A percentile compares a stretch with the other conserved stretches of the same genome.
Conservation (phyloP, 2,797 vertebrate species). For the Falco rusticolus region DNA sequence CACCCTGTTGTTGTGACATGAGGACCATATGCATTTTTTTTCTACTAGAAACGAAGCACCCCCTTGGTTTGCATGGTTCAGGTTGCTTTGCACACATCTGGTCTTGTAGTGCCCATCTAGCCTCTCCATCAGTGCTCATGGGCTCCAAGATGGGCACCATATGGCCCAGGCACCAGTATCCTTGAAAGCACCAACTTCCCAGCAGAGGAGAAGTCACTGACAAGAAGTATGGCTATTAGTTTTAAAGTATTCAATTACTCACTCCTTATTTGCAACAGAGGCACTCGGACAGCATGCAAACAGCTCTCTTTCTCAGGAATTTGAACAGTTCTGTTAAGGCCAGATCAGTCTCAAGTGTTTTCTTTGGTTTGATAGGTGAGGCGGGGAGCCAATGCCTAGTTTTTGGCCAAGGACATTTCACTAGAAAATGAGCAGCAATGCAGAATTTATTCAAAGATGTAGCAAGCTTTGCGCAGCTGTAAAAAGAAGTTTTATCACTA, state of each 20-base stretch:
- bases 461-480: slow-evolving; percentile 43
- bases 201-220: background rate
- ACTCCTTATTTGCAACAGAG: background rate
- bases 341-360: background rate
- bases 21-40: background rate
- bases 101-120: background rate
- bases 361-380: background rate
- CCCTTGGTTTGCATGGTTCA: background rate
- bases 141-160: background rate
- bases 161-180: background rate
- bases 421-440: slow-evolving; percentile 28
- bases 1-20: background rate
- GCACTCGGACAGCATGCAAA: background rate
- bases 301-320: background rate
- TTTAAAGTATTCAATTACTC: background rate
- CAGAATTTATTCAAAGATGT: background rate
- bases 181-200: background rate
- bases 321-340: background rate
- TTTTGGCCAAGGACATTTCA: slow-evolving; percentile 24
- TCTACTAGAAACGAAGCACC: background rate
- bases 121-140: background rate
- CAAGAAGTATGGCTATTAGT: background rate
- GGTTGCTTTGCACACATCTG: background rate
- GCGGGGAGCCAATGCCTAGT: background rate
- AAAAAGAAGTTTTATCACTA: slow-evolving; percentile 51